Evolutionary conservation across 2,888 invertebrate genomes (phyloP).

Genomic region (Julus scandinavius): DNA sequence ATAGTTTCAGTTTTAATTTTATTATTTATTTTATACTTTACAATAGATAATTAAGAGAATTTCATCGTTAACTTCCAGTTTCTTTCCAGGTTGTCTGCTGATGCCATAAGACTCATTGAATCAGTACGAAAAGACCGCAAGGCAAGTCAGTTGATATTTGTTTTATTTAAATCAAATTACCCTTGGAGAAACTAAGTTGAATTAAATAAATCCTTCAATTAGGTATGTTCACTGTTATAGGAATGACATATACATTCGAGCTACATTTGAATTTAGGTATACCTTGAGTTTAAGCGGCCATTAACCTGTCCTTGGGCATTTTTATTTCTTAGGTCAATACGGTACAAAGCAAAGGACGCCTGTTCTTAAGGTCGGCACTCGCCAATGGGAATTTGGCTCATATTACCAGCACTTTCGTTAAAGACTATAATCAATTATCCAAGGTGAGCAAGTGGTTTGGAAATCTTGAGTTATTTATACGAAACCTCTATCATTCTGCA

Average conservation of each 20-base stretch:
- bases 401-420: conserved; percentile 37
- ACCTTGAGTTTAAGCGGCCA: neutral
- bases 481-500: neutral
- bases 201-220: too few relatives aligned
- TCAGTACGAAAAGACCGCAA: conserved; percentile 23
- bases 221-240: too few relatives aligned
- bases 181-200: too few relatives aligned
- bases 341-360: conserved; percentile 36
- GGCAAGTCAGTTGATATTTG: neutral
- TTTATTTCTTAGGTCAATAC: neutral
- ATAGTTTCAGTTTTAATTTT: neutral
- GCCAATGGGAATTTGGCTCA: conserved; percentile 31
- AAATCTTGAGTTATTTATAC: neutral
- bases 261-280: too few relatives aligned
- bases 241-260: too few relatives aligned
- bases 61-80: neutral
- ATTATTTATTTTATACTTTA: neutral
- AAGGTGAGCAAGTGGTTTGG: neutral
- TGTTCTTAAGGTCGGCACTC: conserved; percentile 44
- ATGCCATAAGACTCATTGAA: neutral
- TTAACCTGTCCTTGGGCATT: neutral
- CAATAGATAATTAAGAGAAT: neutral
- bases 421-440: conserved; percentile 23
- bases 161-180: too few relatives aligned
- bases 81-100: conserved; percentile 2